Evolutionary conservation across 2,113 vertebrate species (phyloP).

Genomic region (Triplophysa tibetana): DNA sequence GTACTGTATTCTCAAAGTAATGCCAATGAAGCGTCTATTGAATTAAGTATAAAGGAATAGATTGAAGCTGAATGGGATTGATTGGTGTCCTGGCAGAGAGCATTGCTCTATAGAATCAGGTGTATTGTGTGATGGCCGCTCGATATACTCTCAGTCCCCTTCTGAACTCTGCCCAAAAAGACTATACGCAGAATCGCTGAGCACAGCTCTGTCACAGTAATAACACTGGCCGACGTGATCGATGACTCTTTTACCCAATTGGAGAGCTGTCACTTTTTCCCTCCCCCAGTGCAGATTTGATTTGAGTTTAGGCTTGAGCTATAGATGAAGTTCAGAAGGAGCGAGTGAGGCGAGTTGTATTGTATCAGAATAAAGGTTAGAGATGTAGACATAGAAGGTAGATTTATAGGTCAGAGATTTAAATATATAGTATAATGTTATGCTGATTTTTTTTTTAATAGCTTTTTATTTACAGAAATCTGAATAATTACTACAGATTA

Average conservation of each 20-base stretch:
- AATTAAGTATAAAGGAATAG: conserved; percentile 8
- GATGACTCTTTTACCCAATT: conserved; percentile 35
- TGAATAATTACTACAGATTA: no score
- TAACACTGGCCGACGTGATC: conserved; percentile 27
- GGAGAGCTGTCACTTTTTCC: conserved; percentile 30
- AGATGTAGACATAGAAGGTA: no score
- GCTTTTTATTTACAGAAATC: no score
- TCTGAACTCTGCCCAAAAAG: conserved; percentile 22
- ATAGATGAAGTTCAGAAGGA: background rate
- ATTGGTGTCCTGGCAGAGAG: background rate
- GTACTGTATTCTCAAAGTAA: background rate
- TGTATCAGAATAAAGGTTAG: background rate
- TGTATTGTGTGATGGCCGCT: conserved; percentile 3
- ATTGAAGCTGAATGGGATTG: conserved; percentile 2
- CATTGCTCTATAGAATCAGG: conserved; percentile 17
- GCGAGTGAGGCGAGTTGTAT: conserved; percentile 3
- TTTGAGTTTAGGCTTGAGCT: conserved; percentile 19
- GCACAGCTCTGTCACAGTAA: conserved; percentile 30
- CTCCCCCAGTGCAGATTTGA: background rate
- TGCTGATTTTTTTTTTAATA: no score
- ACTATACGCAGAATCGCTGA: conserved; percentile 28
- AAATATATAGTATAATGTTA: no score
- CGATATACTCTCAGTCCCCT: background rate
- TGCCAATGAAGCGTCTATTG: conserved; percentile 28
- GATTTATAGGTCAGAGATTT: no score